Percentiles rank a stretch among this genome's conserved stretches.
Evolutionary conservation across 2,888 invertebrate genomes (phyloP).

Genomic region (Laothoe populi): DNA sequence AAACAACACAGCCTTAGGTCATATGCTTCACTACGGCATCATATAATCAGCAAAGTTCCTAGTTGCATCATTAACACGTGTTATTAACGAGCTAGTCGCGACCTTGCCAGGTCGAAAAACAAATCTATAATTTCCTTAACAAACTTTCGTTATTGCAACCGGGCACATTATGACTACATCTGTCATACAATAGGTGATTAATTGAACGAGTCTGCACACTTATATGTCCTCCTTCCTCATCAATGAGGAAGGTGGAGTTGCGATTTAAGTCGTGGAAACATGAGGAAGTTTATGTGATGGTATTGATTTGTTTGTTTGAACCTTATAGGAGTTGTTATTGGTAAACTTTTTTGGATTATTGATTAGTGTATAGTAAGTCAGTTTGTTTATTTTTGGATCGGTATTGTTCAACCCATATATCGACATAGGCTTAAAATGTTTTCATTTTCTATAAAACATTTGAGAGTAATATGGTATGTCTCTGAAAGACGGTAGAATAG

Average conservation of each 20-base stretch:
- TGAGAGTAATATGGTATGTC: no score
- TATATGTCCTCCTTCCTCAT: neutral
- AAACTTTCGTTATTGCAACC: slow-evolving; percentile 21
- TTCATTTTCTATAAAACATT: no score
- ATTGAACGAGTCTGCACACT: neutral
- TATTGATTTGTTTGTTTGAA: slow-evolving; percentile 6
- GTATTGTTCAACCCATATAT: no score
- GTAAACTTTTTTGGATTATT: neutral
- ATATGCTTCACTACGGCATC: no score
- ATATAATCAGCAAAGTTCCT: no score
- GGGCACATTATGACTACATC: neutral
- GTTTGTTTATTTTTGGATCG: no score
- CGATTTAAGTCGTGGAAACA: neutral
- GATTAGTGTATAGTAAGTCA: neutral
- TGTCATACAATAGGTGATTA: slow-evolving; percentile 26
- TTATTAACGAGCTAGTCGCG: slow-evolving; percentile 9
- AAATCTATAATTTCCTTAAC: slow-evolving; percentile 26
- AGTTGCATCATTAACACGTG: neutral
- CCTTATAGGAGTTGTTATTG: no score
- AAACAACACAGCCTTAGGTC: no score
- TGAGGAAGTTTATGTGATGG: slow-evolving; percentile 4
- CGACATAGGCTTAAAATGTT: no score
- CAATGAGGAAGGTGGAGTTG: neutral
- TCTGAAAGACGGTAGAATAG: no score
- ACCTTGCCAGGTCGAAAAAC: slow-evolving; percentile 16